These are phyloP conservation scores for Pygocentrus nattereri DNA, from an alignment of 2,797 vertebrate genomes.

Conservation along the genomic window DNA sequence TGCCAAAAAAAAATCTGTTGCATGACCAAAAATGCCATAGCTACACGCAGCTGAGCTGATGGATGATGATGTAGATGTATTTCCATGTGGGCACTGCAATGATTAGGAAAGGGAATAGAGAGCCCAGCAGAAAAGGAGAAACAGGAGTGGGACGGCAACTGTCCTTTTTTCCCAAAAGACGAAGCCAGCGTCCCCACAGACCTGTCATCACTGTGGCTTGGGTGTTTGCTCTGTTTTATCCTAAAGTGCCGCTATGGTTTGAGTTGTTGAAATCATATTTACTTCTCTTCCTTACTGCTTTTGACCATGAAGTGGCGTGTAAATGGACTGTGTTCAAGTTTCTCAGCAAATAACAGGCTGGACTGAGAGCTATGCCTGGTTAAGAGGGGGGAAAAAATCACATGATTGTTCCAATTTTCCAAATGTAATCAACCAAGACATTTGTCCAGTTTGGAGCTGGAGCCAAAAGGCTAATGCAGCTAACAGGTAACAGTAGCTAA, in stretches of 20 bases:
- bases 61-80: neutral
- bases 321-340: slow-evolving; percentile 30
- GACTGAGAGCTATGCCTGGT: neutral
- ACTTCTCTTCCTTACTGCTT: neutral
- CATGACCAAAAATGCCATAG: neutral
- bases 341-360: neutral
- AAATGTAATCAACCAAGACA: neutral
- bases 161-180: neutral
- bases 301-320: slow-evolving; percentile 23
- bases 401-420: neutral
- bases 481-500: too few relatives aligned
- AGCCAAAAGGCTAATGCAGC: too few relatives aligned
- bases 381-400: neutral
- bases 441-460: too few relatives aligned
- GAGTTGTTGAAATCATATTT: slow-evolving; percentile 18
- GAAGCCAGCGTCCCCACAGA: slow-evolving; percentile 19
- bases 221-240: neutral
- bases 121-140: neutral
- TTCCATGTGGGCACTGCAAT: neutral
- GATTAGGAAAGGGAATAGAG: neutral
- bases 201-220: slow-evolving; percentile 11
- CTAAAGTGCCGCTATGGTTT: neutral
- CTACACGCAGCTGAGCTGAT: neutral
- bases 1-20: neutral
- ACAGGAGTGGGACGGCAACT: neutral